Evolutionary conservation across 2,888 invertebrate genomes (phyloP), one percentile per base, ranked within the genome.

Genomic region (Drosophila setosimentum): DNA sequence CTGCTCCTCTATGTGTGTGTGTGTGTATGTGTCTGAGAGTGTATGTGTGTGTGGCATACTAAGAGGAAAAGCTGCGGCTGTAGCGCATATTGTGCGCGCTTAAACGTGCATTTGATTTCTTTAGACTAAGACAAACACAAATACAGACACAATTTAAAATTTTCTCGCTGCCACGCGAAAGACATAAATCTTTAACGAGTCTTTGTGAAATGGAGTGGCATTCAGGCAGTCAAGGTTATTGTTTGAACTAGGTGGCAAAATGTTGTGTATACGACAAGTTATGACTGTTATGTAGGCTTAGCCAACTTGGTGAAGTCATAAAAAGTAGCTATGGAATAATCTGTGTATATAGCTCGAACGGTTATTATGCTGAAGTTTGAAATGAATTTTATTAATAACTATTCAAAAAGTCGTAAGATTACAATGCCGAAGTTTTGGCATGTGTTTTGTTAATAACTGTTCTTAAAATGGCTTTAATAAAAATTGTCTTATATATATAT

Each of bases 101-200:
- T 63, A 61, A 67, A 71, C 64, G 70, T 79, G 83, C 68, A 78
- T 69, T 72, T 78, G 87, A 80, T 73, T 83, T 89, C 72, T 67
- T 69, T 48, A 57, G n/a, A 50, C 21, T 55, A 66, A 64, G 33
- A 48, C 45, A 62, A 42, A 45, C 59, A 71, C 51, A 55, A 55
- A 55, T 37, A 69, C 62, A 61, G 35, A 58, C 64, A 68, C 60
- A 71, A 73, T 80, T 89, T 80, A 83, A 89, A 86, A 87, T 69
- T 53, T 75, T 75, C 45, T 61, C 68, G 54, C 76, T 60, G 55
- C 62, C 76, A 68, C 76, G 75, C 71, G 72, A 71, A 78, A 68
- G 59, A 74, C 85, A 89, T 89, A 87, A 89, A 86, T 86, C 90
- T 82, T 88, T 78, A 78, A 85, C 79, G 85, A 85, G 69, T 45